These are phyloP conservation scores for Trachops cirrhosus DNA, from an alignment of 2,797 vertebrate species.

Conservation along the genomic window DNA sequence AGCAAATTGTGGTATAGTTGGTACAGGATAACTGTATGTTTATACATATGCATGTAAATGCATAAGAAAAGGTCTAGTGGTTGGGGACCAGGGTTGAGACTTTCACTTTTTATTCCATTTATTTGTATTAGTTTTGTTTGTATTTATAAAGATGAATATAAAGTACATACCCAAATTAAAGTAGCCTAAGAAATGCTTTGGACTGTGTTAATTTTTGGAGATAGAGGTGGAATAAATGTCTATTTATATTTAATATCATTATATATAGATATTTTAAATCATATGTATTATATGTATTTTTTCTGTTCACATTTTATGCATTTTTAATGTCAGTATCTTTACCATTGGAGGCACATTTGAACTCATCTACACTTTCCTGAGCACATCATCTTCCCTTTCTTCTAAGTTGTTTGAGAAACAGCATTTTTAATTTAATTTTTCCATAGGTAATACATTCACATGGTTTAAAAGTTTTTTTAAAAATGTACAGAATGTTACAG, in stretches of 20 bases:
- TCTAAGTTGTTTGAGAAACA: neutral
- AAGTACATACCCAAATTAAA: neutral
- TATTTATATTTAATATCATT: slow-evolving; percentile 5
- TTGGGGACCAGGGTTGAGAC: neutral
- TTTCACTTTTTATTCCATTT: neutral
- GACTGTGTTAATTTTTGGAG: neutral
- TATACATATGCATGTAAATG: neutral
- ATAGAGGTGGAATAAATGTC: neutral
- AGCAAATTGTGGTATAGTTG: neutral
- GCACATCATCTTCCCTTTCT: neutral
- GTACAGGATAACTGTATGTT: neutral
- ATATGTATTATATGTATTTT: neutral
- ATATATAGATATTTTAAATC: neutral
- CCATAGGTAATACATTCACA: neutral
- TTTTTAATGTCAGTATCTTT: neutral
- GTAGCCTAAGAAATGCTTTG: slow-evolving; percentile 10
- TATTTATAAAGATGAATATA: slow-evolving; percentile 30
- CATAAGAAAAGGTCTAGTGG: neutral
- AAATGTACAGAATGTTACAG: neutral
- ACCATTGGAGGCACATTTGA: neutral
- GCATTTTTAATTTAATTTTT: neutral
- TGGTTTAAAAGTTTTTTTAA: neutral
- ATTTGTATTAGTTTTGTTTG: slow-evolving; percentile 11
- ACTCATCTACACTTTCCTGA: neutral
- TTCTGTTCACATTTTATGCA: neutral